Conservation (phyloP, 2,113 vertebrate genomes). For the Lagopus muta region DNA sequence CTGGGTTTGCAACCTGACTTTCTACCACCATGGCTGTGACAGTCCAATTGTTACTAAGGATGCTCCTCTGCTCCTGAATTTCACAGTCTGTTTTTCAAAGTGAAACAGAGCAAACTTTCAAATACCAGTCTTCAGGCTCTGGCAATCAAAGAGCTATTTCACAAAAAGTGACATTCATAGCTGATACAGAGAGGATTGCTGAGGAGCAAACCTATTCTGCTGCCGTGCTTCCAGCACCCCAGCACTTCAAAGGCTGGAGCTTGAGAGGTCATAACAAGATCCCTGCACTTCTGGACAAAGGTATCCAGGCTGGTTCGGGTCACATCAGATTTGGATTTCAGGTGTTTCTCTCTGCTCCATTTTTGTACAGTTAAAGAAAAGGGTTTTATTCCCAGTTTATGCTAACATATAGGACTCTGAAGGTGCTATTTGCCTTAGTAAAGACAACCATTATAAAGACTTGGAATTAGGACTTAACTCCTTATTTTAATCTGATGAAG, state of each 20-base stretch:
- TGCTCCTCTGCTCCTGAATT: not conserved
- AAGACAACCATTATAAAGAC: not conserved
- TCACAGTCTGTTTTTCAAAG: not conserved
- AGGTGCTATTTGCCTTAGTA: not conserved
- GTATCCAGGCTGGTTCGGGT: accelerated
- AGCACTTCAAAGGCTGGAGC: not conserved
- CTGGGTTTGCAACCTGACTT: not conserved
- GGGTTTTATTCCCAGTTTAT: not conserved
- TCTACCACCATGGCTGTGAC: not conserved
- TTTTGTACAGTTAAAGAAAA: not conserved
- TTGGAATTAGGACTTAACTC: not conserved
- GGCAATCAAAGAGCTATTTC: not conserved
- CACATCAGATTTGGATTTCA: not conserved
- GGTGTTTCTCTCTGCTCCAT: not conserved
- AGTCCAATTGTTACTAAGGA: not conserved
- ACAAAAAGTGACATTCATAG: accelerated
- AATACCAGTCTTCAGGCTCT: not conserved
- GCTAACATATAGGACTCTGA: not conserved
- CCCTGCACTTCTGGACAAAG: not conserved
- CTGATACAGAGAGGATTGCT: not conserved
- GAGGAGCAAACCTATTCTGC: not conserved
- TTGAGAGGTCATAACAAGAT: not conserved
- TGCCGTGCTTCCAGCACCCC: not conserved
- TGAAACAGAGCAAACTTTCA: not conserved
- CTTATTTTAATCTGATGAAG: not conserved